phyloP scores from a whole-genome alignment of 1,140 invertebrate genomes.

The Periplaneta americana region DNA sequence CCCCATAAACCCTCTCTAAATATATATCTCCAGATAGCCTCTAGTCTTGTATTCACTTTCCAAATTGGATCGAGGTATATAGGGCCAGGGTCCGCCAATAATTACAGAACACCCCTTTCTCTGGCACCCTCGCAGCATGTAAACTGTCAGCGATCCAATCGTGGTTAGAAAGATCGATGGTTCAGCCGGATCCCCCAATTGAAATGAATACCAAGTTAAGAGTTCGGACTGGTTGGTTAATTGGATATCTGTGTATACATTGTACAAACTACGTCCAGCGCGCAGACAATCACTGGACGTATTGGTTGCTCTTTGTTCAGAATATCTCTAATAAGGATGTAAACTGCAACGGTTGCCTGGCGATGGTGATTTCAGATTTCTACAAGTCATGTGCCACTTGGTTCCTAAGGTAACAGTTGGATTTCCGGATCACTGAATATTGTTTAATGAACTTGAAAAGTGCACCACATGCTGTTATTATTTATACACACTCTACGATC shows the following conservation, averaged over 20 bases:
- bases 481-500: too few relatives aligned
- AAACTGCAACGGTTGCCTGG: neutral
- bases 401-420: neutral
- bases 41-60: constrained; percentile 9
- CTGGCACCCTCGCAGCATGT: neutral
- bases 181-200: constrained; percentile 11
- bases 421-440: too few relatives aligned
- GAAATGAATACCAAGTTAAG: constrained; percentile 16
- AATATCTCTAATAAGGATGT: neutral
- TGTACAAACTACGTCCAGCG: neutral
- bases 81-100: constrained; percentile 2
- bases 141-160: constrained; percentile 10
- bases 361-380: neutral
- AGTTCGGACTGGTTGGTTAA: constrained; percentile 6
- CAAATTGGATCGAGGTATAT: constrained; percentile 15
- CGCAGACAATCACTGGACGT: neutral
- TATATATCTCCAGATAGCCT: too few relatives aligned
- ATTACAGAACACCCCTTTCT: constrained; percentile 10
- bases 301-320: neutral
- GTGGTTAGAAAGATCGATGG: constrained; percentile 6
- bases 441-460: too few relatives aligned
- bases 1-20: neutral
- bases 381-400: neutral
- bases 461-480: too few relatives aligned
- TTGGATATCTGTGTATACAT: constrained; percentile 15